Evolutionary conservation across 2,888 invertebrate genomes (phyloP).

Genomic region (Theretra japonica): DNA sequence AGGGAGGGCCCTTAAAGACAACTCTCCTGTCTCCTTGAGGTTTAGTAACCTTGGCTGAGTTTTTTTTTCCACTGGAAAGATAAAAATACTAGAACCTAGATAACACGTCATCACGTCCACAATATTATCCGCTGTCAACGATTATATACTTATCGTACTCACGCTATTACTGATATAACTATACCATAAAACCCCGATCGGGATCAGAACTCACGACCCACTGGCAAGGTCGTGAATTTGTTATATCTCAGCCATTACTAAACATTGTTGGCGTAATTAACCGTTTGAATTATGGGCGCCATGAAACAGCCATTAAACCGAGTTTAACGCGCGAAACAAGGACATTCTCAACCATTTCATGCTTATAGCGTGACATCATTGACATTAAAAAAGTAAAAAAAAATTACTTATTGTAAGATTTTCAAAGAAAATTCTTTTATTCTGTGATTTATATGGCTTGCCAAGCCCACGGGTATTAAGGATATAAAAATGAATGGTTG

Average conservation of each 20-base stretch:
- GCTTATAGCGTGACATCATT: background rate
- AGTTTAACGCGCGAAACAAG: conserved; percentile 45
- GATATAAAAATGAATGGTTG: too few species aligned
- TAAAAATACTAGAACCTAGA: too few species aligned
- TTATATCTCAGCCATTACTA: conserved; percentile 36
- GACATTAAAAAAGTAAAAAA: background rate
- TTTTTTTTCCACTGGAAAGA: too few species aligned
- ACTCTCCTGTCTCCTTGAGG: too few species aligned
- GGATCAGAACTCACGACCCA: conserved; percentile 23
- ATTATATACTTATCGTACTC: background rate
- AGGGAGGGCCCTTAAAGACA: too few species aligned
- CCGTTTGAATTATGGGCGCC: conserved; percentile 48
- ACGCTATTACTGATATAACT: background rate
- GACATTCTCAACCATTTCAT: conserved; percentile 43
- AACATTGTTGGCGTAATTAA: conserved; percentile 56
- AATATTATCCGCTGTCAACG: too few species aligned
- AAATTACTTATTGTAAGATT: background rate
- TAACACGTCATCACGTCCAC: too few species aligned
- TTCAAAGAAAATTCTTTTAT: too few species aligned
- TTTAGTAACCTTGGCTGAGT: too few species aligned
- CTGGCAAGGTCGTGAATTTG: conserved; percentile 26
- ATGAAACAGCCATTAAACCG: conserved; percentile 49
- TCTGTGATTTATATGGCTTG: too few species aligned
- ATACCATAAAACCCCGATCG: background rate
- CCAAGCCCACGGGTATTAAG: too few species aligned